These are phyloP conservation scores for Parnassius smintheus DNA, from an alignment of 2,888 invertebrate genomes.

Conservation along the genomic window DNA sequence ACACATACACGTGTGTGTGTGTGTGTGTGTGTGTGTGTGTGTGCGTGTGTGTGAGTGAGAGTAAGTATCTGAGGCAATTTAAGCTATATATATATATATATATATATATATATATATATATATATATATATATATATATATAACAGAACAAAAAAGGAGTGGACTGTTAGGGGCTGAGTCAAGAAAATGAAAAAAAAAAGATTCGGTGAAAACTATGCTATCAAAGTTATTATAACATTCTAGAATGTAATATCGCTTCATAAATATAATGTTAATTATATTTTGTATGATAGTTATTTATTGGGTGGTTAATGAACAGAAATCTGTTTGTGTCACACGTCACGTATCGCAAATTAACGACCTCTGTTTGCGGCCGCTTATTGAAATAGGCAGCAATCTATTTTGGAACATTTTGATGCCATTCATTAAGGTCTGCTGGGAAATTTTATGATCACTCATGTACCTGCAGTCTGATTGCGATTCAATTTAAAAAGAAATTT, in stretches of 20 bases:
- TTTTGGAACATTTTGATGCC: slow-evolving; percentile 15
- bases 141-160: too few relatives aligned
- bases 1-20: too few relatives aligned
- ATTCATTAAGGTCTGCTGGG: slow-evolving; percentile 16
- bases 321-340: slow-evolving; percentile 23
- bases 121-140: too few relatives aligned
- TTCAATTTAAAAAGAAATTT: neutral
- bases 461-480: neutral
- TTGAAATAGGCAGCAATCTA: slow-evolving; percentile 19
- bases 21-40: too few relatives aligned
- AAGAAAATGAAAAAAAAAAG: too few relatives aligned
- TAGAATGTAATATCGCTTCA: neutral
- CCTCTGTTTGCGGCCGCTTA: slow-evolving; percentile 15
- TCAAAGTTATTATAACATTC: neutral
- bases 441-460: slow-evolving; percentile 15
- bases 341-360: slow-evolving; percentile 21
- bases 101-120: too few relatives aligned
- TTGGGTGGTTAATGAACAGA: slow-evolving; percentile 13
- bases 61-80: too few relatives aligned
- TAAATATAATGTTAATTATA: slow-evolving; percentile 8
- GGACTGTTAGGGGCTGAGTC: too few relatives aligned
- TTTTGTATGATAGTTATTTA: slow-evolving; percentile 21
- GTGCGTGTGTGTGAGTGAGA: too few relatives aligned
- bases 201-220: neutral
- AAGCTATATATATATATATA: too few relatives aligned